Base-by-base conservation (phyloP, 2,113 vertebrate species). In the Tiliqua scincoides region DNA sequence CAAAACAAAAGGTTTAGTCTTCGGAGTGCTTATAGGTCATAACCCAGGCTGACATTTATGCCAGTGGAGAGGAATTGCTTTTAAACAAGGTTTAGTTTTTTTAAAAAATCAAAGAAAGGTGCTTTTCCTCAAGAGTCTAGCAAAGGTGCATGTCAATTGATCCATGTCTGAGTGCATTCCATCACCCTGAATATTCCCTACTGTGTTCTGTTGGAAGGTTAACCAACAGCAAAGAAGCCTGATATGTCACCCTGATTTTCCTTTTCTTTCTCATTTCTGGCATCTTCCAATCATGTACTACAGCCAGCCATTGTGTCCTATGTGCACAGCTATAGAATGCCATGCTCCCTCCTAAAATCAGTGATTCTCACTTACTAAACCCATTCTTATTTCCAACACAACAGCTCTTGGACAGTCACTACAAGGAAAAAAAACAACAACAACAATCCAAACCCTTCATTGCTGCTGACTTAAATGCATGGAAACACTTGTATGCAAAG, bases 1-100 rank as follows among this genome's bases (percentile, higher is more conserved):
- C 65, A 57, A 57, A 57, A 57, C 94, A 95, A 96, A 95, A 83
- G 92, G 89, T 85, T 91, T 27, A 93, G 94, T 96, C 95, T 95
- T 96, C 94, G 75, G 95, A 95, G 94, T 79, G 92, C 94, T 74
- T 94, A 88, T 86, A 91, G 90, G 91, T 93, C 40, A 85, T 83
- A 83, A 91, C 88, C 86, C 2, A 62, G 32, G 0, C 54, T 73
- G 81, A 89, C 1, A 9, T 82, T 35, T 72, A 85, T 10, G 1
- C 74, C 63, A 71, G 7, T 9, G 83, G 76, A 87, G 89, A 85
- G 30, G 8, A 79, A 73, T 0, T 37, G 85, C 40, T 82, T 85
- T 82, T 68, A 52, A 61, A 40, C 0, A 7, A 62, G 0, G 7
- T 81, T 54, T 74, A 32, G 43, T 63, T 79, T n/a, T n/a, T n/a